Base-by-base conservation (phyloP, 1,140 invertebrate genomes). In the Pollicipes pollicipes region DNA sequence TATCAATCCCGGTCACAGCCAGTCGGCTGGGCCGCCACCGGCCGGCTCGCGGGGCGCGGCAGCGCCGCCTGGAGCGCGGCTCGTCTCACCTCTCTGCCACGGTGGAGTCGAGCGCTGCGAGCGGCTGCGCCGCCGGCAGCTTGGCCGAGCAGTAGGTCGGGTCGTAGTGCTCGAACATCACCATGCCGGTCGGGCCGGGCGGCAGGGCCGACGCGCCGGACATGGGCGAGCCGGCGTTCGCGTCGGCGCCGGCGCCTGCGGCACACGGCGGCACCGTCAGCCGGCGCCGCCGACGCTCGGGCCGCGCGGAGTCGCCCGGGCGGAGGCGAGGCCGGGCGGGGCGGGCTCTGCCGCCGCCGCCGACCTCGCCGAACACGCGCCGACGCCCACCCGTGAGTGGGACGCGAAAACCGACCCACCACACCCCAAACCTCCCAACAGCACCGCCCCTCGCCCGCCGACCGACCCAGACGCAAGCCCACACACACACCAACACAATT, bases 41-140 rank as follows among this genome's bases (percentile, higher is more conserved):
- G n/a, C n/a, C n/a, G n/a, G n/a, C n/a, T 6, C 32, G 32, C 4
- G 32, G 32, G 32, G 32, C 32, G 32, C 32, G 4, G 32, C 32
- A 35, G 32, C 16, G 21, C n/a, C n/a, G n/a, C n/a, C n/a, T n/a
- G n/a, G n/a, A n/a, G n/a, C n/a, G n/a, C n/a, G n/a, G n/a, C n/a
- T n/a, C n/a, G n/a, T n/a, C 31, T 67, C 76, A 83, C 79, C 85
- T 82, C 76, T 88, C 86, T 21, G 82, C 85, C 10, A 85, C 83
- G n/a, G 83, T 81, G 13, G 87, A 85, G 76, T 90, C 88, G 30
- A 88, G 85, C 63, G 85, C 84, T 1, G 88, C 86, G 74, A 91
- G 80, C 0, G 88, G 88, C 77, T 91, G 86, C 4, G 85, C 82
- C 45, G 84, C 83, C 32, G 89, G 90, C 72, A 93, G 82, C 71